phyloP scores from a whole-genome alignment of 2,797 vertebrate species.

The Benthosema pterotum region DNA sequence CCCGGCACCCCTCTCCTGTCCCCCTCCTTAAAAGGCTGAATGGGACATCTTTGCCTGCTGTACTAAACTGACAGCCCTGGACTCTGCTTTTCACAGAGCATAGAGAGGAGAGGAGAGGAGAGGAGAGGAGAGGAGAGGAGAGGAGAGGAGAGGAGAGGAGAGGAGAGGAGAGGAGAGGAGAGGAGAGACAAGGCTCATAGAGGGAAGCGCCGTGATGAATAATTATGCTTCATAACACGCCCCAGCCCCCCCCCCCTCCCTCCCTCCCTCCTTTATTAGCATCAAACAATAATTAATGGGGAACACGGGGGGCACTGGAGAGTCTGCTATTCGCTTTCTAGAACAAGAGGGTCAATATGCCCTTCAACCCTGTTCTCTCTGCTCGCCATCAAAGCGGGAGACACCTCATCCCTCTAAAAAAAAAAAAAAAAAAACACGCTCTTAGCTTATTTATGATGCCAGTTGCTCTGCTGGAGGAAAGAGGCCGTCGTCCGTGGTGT shows the following conservation, averaged over 20 bases:
- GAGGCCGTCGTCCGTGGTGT: too few species aligned
- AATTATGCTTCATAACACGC: slow-evolving; percentile 71
- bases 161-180: slow-evolving; percentile 6
- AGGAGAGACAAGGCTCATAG: slow-evolving; percentile 23
- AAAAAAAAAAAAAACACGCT: too few species aligned
- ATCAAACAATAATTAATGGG: slow-evolving; percentile 78
- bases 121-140: not conserved
- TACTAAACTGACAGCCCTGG: slow-evolving; percentile 67
- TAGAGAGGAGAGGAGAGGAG: slow-evolving; percentile 30
- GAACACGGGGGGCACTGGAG: slow-evolving; percentile 62
- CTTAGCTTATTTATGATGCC: slow-evolving; percentile 72
- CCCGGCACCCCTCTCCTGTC: slow-evolving; percentile 61
- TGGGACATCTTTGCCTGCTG: slow-evolving; percentile 71
- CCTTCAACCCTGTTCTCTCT: slow-evolving; percentile 66
- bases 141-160: slow-evolving; percentile 39
- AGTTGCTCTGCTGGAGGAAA: slow-evolving; percentile 60
- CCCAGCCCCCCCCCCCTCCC: slow-evolving; percentile 38
- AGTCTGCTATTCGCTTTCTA: slow-evolving; percentile 66
- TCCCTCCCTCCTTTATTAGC: slow-evolving; percentile 58
- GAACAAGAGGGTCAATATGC: slow-evolving; percentile 73
- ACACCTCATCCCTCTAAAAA: slow-evolving; percentile 64
- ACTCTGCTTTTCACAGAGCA: slow-evolving; percentile 47
- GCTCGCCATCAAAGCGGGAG: slow-evolving; percentile 52
- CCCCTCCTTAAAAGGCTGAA: slow-evolving; percentile 73
- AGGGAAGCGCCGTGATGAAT: slow-evolving; percentile 71